Percentiles rank a stretch among this genome's conserved stretches.
These are phyloP conservation scores for Sinocyclocheilus rhinocerous DNA, from an alignment of 2,113 vertebrate species.

Conservation along the genomic window DNA sequence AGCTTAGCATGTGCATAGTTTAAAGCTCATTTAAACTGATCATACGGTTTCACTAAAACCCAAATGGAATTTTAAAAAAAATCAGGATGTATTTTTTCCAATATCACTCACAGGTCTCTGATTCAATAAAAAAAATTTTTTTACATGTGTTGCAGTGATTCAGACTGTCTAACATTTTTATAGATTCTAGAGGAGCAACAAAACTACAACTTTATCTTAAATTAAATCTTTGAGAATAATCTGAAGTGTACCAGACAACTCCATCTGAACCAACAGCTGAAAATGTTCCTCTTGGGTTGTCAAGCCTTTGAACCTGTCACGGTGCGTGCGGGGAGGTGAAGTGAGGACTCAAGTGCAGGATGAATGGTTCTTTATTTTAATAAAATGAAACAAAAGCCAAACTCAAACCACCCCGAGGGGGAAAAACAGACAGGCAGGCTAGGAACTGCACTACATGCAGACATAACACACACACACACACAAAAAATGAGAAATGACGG, in stretches of 20 bases:
- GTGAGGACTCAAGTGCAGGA: too few species aligned
- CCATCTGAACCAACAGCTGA: slow-evolving; percentile 43
- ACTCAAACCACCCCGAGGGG: too few species aligned
- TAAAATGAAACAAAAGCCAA: too few species aligned
- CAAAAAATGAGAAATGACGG: too few species aligned
- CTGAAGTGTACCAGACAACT: slow-evolving; percentile 56
- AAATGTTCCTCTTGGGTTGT: slow-evolving; percentile 43
- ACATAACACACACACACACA: too few species aligned
- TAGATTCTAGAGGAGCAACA: slow-evolving; percentile 53
- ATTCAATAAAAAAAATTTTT: not conserved
- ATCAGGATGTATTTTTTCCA: not conserved
- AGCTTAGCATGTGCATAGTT: not conserved
- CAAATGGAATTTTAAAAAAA: not conserved
- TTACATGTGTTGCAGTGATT: not conserved
- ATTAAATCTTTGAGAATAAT: slow-evolving; percentile 57
- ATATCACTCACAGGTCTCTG: not conserved
- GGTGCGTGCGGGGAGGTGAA: too few species aligned
- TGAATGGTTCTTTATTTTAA: too few species aligned
- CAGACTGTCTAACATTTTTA: slow-evolving; percentile 45
- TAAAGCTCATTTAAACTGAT: not conserved
- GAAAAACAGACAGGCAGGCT: too few species aligned
- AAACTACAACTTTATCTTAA: slow-evolving; percentile 51
- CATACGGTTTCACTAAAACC: not conserved
- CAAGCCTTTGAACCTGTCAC: slow-evolving; percentile 27
- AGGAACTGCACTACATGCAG: too few species aligned